Percentiles rank a stretch among this genome's conserved stretches.
phyloP scores from a whole-genome alignment of 2,888 invertebrate species.

The Stegophylla sp. region DNA sequence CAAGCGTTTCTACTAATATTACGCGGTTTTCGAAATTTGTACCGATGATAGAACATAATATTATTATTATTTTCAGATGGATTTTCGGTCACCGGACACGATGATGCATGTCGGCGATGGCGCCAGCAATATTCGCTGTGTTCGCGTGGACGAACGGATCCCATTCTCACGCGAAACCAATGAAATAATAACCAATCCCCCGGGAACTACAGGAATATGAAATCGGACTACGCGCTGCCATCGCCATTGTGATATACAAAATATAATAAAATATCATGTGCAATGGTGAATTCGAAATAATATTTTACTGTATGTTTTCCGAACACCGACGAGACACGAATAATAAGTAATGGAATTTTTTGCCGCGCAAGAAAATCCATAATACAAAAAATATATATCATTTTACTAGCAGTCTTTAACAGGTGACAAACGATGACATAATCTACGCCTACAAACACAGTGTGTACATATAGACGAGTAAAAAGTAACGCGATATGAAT shows the following conservation, averaged over 20 bases:
- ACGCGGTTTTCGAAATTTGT: too few relatives aligned
- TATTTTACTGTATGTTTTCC: too few relatives aligned
- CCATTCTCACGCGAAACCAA: background rate
- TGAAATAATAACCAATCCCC: background rate
- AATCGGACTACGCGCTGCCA: background rate
- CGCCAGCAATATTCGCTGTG: background rate
- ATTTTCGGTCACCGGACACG: background rate
- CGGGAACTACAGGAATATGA: background rate
- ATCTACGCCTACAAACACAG: background rate
- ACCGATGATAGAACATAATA: too few relatives aligned
- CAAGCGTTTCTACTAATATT: too few relatives aligned
- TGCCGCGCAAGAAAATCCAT: too few relatives aligned
- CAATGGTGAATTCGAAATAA: background rate
- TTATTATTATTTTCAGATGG: too few relatives aligned
- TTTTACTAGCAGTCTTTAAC: too few relatives aligned
- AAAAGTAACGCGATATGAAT: conserved; percentile 8
- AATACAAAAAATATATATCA: too few relatives aligned
- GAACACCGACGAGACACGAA: too few relatives aligned
- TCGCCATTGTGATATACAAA: too few relatives aligned
- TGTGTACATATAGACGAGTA: background rate
- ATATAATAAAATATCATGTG: background rate
- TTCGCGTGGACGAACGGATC: background rate
- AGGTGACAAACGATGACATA: too few relatives aligned
- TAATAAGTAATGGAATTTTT: too few relatives aligned
- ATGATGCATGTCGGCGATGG: background rate